Conservation (phyloP, 2,113 vertebrate species). For the Macrotis lagotis region DNA sequence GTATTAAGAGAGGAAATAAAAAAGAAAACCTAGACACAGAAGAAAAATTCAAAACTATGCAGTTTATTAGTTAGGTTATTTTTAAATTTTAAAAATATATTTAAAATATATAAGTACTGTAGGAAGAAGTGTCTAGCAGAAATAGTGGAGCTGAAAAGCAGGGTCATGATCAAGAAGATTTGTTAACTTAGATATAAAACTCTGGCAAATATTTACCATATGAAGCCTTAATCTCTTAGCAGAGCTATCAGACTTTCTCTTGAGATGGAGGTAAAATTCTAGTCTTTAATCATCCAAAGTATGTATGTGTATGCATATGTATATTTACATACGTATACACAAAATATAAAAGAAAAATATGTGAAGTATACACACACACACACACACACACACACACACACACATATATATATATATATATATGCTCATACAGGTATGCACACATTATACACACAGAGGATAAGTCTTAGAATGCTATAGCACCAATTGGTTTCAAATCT, state of each 20-base stretch:
- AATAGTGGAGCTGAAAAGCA: not conserved
- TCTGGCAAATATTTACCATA: not conserved
- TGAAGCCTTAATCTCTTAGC: not conserved
- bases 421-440: too few relatives aligned
- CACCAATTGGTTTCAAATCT: not conserved
- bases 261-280: not conserved
- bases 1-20: accelerated
- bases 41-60: too few relatives aligned
- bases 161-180: not conserved
- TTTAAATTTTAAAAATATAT: not conserved
- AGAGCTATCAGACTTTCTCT: not conserved
- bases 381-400: too few relatives aligned
- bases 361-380: too few relatives aligned
- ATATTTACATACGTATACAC: too few relatives aligned
- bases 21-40: not conserved
- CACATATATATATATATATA: too few relatives aligned
- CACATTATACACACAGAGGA: too few relatives aligned
- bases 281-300: not conserved
- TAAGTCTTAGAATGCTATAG: not conserved
- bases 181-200: not conserved
- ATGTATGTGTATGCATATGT: not conserved
- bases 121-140: not conserved
- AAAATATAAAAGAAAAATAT: too few relatives aligned
- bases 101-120: not conserved
- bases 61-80: not conserved